phyloP scores from a whole-genome alignment of 2,888 invertebrate genomes.

The Mellilla xanthometata region DNA sequence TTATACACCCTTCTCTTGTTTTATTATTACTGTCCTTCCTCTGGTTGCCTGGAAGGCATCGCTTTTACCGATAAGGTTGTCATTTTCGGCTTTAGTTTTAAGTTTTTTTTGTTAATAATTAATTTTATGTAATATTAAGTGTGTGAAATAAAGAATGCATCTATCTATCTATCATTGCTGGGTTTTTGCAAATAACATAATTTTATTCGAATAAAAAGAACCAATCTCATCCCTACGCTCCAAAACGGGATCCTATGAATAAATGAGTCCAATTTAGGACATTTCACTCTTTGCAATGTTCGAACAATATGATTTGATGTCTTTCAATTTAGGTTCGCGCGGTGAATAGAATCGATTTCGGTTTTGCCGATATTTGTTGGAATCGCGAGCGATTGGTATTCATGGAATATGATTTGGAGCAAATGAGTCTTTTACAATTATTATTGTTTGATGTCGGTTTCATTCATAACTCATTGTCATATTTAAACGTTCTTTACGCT shows the following conservation, averaged over 20 bases:
- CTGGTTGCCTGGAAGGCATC: no score
- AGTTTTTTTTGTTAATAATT: no score
- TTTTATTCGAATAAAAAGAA: not conserved
- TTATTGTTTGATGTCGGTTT: not conserved
- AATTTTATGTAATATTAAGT: no score
- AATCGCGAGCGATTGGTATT: not conserved
- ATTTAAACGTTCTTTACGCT: no score
- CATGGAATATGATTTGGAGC: conserved; percentile 5
- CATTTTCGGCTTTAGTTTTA: no score
- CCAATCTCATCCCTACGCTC: not conserved
- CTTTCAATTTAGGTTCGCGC: conserved; percentile 19
- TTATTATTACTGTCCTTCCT: no score
- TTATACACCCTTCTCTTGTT: no score
- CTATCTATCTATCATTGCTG: no score
- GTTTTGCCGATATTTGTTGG: conserved; percentile 8
- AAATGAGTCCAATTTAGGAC: conserved; percentile 27
- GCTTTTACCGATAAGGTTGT: no score
- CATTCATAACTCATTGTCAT: no score
- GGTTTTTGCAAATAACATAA: no score
- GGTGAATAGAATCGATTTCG: conserved; percentile 2
- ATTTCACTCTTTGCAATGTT: conserved; percentile 18
- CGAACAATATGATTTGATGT: conserved; percentile 26
- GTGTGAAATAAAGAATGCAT: no score
- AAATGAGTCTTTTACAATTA: not conserved
- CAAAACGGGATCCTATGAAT: conserved; percentile 33